A percentile compares a stretch with the other conserved stretches of the same genome.
Conservation (phyloP, 2,113 vertebrate species). For the Cnemophilus loriae region DNA sequence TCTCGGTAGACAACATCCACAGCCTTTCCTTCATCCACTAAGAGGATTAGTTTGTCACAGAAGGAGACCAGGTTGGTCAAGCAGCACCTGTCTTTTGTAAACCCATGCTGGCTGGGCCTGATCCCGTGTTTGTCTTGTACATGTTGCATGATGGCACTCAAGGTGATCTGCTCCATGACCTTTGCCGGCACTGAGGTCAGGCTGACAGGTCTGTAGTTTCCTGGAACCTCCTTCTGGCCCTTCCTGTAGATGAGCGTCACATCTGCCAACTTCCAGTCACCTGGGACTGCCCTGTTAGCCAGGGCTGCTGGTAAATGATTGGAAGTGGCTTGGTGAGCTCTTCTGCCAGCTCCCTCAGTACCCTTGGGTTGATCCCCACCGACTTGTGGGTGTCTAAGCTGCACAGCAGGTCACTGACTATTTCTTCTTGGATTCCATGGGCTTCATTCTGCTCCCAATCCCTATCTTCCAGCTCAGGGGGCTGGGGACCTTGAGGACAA, state of each 20-base stretch:
- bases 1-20: not conserved
- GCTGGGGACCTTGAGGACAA: not conserved
- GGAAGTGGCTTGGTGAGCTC: not conserved
- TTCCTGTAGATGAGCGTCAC: not conserved
- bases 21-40: not conserved
- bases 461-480: not conserved
- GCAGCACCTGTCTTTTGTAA: not conserved
- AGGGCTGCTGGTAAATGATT: not conserved
- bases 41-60: not conserved
- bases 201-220: not conserved
- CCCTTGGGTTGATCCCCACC: not conserved
- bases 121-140: not conserved
- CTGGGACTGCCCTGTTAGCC: not conserved
- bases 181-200: not conserved
- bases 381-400: not conserved
- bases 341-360: not conserved
- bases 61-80: not conserved
- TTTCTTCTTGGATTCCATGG: not conserved
- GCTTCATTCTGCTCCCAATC: not conserved
- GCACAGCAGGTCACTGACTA: not conserved
- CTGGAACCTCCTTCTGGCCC: not conserved
- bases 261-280: not conserved
- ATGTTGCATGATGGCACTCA: rapidly evolving
- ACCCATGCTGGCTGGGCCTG: not conserved
- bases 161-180: not conserved